Evolutionary conservation across 1,140 invertebrate species (phyloP).

Genomic region (Philopotamus ludificatus): DNA sequence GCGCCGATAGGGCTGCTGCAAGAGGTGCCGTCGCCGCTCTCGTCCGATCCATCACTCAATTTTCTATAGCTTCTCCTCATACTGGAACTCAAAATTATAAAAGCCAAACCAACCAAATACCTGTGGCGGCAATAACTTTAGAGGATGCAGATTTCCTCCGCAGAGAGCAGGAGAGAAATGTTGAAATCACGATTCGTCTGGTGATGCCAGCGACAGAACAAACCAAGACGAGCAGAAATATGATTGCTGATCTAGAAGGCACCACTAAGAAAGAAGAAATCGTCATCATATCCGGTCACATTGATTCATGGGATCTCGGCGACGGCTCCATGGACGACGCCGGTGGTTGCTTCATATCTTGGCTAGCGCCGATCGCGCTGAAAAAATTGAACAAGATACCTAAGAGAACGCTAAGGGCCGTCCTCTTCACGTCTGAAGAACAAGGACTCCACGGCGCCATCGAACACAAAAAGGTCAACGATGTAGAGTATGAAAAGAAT

Average conservation of each 20-base stretch:
- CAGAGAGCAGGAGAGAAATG: conserved; percentile 57
- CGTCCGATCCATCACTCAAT: conserved; percentile 69
- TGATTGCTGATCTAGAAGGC: conserved; percentile 66
- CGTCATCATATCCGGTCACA: conserved; percentile 74
- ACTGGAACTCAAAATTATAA: conserved; percentile 63
- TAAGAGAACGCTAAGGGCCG: conserved; percentile 67
- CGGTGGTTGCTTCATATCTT: conserved; percentile 72
- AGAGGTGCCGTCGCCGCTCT: conserved; percentile 69
- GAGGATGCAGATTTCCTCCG: conserved; percentile 71
- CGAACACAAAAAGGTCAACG: conserved; percentile 60
- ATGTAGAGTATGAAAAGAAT: conserved; percentile 41
- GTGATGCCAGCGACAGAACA: conserved; percentile 43
- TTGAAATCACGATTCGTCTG: conserved; percentile 45
- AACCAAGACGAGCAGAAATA: conserved; percentile 59
- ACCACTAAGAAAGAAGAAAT: conserved; percentile 54
- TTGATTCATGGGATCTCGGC: conserved; percentile 81
- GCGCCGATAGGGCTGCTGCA: conserved; percentile 62
- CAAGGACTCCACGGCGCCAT: conserved; percentile 61
- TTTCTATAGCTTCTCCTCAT: conserved; percentile 65
- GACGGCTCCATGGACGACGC: conserved; percentile 80
- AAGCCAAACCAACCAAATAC: conserved; percentile 63
- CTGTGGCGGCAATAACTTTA: conserved; percentile 68
- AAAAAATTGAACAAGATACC: conserved; percentile 62
- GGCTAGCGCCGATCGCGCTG: conserved; percentile 66
- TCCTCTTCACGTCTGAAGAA: conserved; percentile 79